phyloP scores from a whole-genome alignment of 1,140 invertebrate genomes.

The Macrocentrus cingulum region DNA sequence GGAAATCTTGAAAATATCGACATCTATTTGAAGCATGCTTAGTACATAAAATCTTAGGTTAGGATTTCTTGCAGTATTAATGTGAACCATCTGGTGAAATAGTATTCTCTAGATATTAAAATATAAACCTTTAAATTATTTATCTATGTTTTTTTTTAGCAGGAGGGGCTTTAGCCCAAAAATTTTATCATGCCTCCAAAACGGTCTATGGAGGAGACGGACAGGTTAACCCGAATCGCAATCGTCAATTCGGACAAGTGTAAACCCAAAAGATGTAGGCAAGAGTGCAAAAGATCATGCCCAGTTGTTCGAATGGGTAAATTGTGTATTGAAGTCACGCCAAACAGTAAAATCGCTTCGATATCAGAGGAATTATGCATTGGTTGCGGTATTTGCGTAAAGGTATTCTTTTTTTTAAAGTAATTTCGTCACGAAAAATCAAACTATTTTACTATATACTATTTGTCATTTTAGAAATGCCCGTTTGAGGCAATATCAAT shows the following conservation, averaged over 20 bases:
- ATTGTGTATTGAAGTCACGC: conserved; percentile 96
- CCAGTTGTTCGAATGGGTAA: conserved; percentile 99
- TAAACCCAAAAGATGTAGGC: conserved; percentile 98
- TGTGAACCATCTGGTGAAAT: neutral
- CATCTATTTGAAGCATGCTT: conserved; percentile 25
- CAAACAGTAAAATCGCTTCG: conserved; percentile 95
- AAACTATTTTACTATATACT: conserved; percentile 28
- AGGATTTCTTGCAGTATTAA: neutral
- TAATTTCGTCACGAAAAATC: neutral
- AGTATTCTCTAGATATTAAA: neutral
- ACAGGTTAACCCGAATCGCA: conserved; percentile 94
- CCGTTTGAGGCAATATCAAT: conserved; percentile 99
- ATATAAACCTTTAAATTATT: conserved; percentile 4
- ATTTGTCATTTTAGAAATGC: conserved; percentile 84
- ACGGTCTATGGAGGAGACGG: conserved; percentile 78
- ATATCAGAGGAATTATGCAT: conserved; percentile 99
- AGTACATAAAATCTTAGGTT: conserved; percentile 18
- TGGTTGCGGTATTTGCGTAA: conserved; percentile 98
- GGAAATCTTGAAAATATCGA: conserved; percentile 1
- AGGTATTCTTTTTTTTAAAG: conserved; percentile 59
- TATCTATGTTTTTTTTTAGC: conserved; percentile 3
- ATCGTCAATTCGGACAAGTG: conserved; percentile 98
- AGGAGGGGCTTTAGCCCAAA: conserved; percentile 14
- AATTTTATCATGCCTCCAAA: conserved; percentile 69
- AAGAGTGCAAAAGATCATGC: conserved; percentile 98